phyloP scores from a whole-genome alignment of 1,140 invertebrate genomes.

The Bilobella aurantiaca region DNA sequence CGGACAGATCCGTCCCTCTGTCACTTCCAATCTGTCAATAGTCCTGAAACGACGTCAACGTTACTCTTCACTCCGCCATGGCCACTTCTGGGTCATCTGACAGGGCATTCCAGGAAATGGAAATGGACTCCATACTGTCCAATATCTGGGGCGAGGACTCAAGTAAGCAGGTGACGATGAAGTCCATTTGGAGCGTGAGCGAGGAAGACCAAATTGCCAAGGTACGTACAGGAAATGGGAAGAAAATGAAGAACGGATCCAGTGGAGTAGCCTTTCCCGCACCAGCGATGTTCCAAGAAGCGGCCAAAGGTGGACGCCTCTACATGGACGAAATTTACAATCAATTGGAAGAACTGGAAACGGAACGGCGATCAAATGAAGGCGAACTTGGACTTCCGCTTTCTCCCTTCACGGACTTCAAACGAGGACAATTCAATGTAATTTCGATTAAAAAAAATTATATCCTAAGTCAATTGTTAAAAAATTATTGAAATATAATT shows the following conservation, averaged over 20 bases:
- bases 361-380: not conserved
- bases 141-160: not conserved
- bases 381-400: not conserved
- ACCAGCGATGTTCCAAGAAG: not conserved
- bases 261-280: not conserved
- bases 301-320: not conserved
- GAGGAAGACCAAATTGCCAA: not conserved
- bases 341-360: not conserved
- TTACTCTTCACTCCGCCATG: too few species aligned
- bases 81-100: too few species aligned
- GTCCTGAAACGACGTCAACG: too few species aligned
- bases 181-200: not conserved
- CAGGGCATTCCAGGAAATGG: too few species aligned
- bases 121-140: not conserved
- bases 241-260: not conserved
- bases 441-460: too few species aligned
- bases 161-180: not conserved
- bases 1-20: too few species aligned
- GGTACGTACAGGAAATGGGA: not conserved
- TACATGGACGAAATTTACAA: conserved; percentile 1
- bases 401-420: not conserved
- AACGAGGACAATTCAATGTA: not conserved
- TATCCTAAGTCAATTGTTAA: too few species aligned
- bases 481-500: too few species aligned
- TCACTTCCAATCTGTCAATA: too few species aligned